Conservation (phyloP, 2,797 vertebrate species). For the Liasis olivaceus region DNA sequence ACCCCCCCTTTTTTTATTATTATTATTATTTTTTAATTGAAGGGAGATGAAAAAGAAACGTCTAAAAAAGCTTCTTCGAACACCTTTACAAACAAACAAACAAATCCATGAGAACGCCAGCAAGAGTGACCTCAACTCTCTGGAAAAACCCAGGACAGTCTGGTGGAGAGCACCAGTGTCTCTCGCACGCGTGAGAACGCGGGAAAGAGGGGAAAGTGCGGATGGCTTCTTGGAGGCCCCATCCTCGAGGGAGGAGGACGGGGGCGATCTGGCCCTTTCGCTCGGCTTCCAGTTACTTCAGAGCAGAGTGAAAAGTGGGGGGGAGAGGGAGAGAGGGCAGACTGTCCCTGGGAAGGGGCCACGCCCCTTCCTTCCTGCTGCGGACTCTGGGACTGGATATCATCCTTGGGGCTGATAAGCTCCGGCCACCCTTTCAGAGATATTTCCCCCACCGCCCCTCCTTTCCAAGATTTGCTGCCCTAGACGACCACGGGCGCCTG, state of each 20-base stretch:
- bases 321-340: background rate
- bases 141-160: background rate
- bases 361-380: background rate
- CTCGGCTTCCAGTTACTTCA: background rate
- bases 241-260: background rate
- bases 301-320: background rate
- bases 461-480: background rate
- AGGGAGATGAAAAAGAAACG: background rate
- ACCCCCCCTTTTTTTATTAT: too few species aligned
- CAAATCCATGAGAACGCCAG: background rate
- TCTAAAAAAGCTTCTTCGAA: background rate
- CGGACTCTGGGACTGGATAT: background rate
- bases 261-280: background rate
- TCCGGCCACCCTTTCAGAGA: background rate
- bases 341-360: background rate
- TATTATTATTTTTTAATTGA: too few species aligned
- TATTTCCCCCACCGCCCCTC: accelerated
- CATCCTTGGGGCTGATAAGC: background rate
- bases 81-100: background rate
- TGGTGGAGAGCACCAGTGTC: too few species aligned
- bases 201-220: background rate
- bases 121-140: background rate
- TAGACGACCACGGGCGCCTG: background rate
- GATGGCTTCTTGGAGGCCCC: background rate
- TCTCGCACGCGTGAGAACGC: background rate